Evolutionary conservation across 2,797 vertebrate genomes (phyloP).

Genomic region (Peromyscus eremicus): DNA sequence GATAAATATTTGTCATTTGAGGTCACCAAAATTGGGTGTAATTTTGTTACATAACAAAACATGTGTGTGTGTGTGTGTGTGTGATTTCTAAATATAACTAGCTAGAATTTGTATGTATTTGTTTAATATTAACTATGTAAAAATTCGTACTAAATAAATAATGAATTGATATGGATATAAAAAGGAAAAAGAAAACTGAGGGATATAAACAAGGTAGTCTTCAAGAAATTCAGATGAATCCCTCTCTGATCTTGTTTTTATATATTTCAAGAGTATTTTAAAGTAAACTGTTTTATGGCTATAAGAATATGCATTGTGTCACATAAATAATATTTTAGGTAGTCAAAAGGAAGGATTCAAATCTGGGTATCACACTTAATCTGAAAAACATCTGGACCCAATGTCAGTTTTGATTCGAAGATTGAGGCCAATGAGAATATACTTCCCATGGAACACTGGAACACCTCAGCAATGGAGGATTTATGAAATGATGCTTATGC

Average conservation of each 20-base stretch:
- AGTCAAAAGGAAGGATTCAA: slow-evolving; percentile 20
- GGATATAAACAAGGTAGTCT: not conserved
- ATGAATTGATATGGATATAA: not conserved
- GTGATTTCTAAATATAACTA: not conserved
- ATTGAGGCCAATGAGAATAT: not conserved
- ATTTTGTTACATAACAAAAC: slow-evolving; percentile 14
- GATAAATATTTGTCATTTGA: slow-evolving; percentile 20
- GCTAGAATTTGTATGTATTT: not conserved
- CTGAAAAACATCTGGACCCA: not conserved
- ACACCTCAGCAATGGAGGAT: not conserved
- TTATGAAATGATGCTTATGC: not conserved
- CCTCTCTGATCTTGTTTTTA: not conserved
- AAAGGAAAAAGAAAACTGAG: not conserved
- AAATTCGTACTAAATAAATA: slow-evolving; percentile 9
- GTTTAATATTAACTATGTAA: slow-evolving; percentile 1
- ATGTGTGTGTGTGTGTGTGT: not conserved
- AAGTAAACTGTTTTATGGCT: not conserved
- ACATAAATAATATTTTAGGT: slow-evolving; percentile 43
- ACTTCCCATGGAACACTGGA: not conserved
- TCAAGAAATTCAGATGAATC: slow-evolving; percentile 32
- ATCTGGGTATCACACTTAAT: not conserved
- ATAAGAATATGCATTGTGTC: not conserved
- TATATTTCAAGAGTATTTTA: slow-evolving; percentile 44
- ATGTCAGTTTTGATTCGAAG: not conserved
- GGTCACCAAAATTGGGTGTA: not conserved